Percentiles rank a stretch among this genome's conserved stretches.
These are phyloP conservation scores for Shinisaurus crocodilurus DNA, from an alignment of 2,113 vertebrate species.

Conservation along the genomic window DNA sequence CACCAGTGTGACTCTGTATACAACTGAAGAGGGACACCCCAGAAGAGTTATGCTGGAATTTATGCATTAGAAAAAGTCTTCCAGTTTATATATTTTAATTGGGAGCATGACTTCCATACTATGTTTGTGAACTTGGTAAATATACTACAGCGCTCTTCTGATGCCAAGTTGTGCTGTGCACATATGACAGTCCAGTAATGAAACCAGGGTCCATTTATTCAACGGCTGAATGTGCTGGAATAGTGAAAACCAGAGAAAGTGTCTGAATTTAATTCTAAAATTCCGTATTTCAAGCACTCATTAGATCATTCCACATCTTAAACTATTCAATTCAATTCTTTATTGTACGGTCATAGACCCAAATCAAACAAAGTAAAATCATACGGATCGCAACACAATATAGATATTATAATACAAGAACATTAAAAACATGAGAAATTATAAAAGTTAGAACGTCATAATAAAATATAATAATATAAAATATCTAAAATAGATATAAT, in stretches of 20 bases:
- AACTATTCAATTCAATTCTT: no score
- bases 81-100: background rate
- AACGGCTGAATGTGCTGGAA: background rate
- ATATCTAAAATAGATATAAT: no score
- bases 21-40: background rate
- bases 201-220: no score
- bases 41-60: background rate
- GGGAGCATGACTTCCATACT: background rate
- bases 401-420: no score
- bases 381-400: no score
- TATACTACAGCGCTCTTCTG: background rate
- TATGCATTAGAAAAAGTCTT: background rate
- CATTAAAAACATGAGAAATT: no score
- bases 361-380: no score
- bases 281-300: background rate
- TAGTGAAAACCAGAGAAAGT: background rate
- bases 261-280: background rate
- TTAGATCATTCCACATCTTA: background rate
- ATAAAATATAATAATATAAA: no score
- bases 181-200: background rate
- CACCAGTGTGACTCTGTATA: background rate
- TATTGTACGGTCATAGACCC: no score
- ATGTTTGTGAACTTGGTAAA: background rate
- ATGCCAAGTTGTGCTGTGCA: background rate
- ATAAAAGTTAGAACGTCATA: no score